phyloP scores from a whole-genome alignment of 1,140 invertebrate genomes.

The Muscidifurax raptorellus region DNA sequence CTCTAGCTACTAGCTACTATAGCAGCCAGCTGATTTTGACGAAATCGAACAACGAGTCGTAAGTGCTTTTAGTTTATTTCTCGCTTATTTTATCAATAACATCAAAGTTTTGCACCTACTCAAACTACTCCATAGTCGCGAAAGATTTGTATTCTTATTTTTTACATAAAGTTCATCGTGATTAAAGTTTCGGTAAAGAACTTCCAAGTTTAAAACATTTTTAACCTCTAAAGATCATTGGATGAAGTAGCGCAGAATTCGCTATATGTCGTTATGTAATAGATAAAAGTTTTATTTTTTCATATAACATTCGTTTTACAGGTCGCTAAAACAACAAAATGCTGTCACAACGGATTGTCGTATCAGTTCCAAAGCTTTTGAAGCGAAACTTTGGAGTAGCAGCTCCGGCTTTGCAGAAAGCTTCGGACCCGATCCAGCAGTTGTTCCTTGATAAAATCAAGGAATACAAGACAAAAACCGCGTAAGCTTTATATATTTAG shows the following conservation, averaged over 20 bases:
- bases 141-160: background rate
- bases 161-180: background rate
- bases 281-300: constrained; percentile 36
- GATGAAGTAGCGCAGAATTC: background rate
- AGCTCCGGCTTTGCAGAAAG: constrained; percentile 83
- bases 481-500: constrained; percentile 74
- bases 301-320: constrained; percentile 15
- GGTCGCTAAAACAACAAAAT: constrained; percentile 60
- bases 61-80: background rate
- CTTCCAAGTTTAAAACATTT: background rate
- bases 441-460: constrained; percentile 94
- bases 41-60: constrained; percentile 14
- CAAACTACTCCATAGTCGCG: background rate
- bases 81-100: background rate
- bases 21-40: constrained; percentile 58
- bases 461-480: constrained; percentile 88
- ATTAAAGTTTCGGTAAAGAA: background rate
- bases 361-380: constrained; percentile 61
- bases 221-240: constrained; percentile 44
- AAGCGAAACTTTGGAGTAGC: constrained; percentile 81
- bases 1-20: background rate
- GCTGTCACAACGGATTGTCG: constrained; percentile 60
- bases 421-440: constrained; percentile 93
- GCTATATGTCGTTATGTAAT: constrained; percentile 47
- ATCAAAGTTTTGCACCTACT: background rate